Evolutionary conservation across 2,113 vertebrate genomes (phyloP), one percentile per base, ranked within the genome.

Genomic region (Corapipo altera): DNA sequence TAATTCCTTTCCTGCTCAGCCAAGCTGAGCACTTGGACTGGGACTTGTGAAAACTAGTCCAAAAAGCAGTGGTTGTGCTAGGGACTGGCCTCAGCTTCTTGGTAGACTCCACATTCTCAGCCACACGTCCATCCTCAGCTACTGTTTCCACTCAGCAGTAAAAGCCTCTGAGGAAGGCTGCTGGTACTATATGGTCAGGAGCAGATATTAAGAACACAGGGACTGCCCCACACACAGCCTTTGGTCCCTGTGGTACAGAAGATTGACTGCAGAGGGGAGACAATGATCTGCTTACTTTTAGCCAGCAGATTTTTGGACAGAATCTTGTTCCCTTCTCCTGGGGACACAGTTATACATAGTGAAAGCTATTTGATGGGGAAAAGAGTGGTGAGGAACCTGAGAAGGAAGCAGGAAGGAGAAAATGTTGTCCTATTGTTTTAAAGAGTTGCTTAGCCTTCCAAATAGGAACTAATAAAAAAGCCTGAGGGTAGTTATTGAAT

Each of bases 311-410:
- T 18, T 91, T 72, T 75, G 26, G 26, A 15, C 26, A 46, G n/a
- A 66, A 14, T 75, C 28, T 52, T 51, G 10, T 79, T 80, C 28
- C 16, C 23, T 55, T 91, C 64, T 21, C 23, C 61, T 35, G 55
- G 7, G 8, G 9, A 27, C n/a, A 59, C 19, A 57, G 16, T 3
- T 0, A 35, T 30, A 30, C 1, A 8, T 26, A 44, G 6, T 12
- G 15, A 64, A 82, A 89, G 27, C 7, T 51, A 4, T 55, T 54
- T 55, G 24, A 32, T 49, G 10, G 5, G 14, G 6, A 26, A 79
- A 64, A 28, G 44, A 13, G 7, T 35, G 20, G 14, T 5, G 5
- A 94, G 48, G 17, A 79, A 59, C 2, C 8, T 26, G 13, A 4
- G 17, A 79, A 69, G 15, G 37, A 89, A 69, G 32, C 14, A 44